Conservation (phyloP, 2,113 vertebrate species). For the Ciconia boyciana region DNA sequence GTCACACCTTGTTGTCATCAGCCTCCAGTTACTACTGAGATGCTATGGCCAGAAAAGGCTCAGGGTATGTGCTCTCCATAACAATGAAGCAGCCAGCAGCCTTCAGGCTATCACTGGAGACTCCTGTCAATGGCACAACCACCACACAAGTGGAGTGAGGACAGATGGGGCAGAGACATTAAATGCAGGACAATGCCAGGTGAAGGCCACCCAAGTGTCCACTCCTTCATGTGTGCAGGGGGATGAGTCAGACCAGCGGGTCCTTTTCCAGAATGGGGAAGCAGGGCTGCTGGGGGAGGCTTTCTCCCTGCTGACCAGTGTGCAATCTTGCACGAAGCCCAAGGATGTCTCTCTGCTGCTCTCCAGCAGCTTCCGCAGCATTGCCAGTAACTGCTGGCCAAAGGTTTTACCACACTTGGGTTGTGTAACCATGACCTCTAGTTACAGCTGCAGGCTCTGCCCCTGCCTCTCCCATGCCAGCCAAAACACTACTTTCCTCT, state of each 20-base stretch:
- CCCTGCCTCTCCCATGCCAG: not conserved
- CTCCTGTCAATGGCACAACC: not conserved
- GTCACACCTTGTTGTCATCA: not conserved
- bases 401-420: conserved; percentile 16
- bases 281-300: not conserved
- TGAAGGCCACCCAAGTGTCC: not conserved
- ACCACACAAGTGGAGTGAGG: not conserved
- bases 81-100: not conserved
- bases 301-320: conserved; percentile 35
- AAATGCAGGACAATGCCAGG: not conserved
- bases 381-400: conserved; percentile 47
- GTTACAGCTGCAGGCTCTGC: not conserved
- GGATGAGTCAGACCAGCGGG: not conserved
- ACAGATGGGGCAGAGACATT: not conserved
- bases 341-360: not conserved
- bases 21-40: not conserved
- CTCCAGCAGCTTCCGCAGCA: conserved; percentile 54
- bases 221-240: not conserved
- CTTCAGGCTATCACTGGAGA: not conserved
- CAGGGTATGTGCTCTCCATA: not conserved
- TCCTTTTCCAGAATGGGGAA: conserved; percentile 27
- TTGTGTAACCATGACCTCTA: conserved; percentile 6
- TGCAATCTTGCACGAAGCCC: conserved; percentile 23
- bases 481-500: not conserved
- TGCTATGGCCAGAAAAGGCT: not conserved